phyloP scores from a whole-genome alignment of 2,888 invertebrate genomes.

The Branchellion lobata region DNA sequence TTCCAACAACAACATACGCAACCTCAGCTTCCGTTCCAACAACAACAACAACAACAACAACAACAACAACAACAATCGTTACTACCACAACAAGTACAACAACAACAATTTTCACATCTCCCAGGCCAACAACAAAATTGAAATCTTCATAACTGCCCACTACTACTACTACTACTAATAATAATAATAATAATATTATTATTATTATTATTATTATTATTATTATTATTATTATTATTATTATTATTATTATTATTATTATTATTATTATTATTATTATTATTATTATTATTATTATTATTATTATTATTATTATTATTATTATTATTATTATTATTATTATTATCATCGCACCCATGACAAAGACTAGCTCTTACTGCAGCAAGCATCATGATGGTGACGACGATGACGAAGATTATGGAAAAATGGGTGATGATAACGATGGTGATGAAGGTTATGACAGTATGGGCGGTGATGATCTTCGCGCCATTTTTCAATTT shows the following conservation, averaged over 20 bases:
- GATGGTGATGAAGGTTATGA: background rate
- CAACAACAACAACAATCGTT: constrained; percentile 34
- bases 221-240: background rate
- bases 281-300: background rate
- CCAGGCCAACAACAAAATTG: constrained; percentile 18
- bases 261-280: background rate
- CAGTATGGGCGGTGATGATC: background rate
- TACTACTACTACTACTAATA: background rate
- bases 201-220: background rate
- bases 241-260: background rate
- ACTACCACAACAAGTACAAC: background rate
- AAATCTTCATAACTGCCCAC: constrained; percentile 43
- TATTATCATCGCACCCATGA: background rate
- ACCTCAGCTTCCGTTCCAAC: constrained; percentile 57
- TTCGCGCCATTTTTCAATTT: constrained; percentile 12
- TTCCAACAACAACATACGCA: constrained; percentile 36
- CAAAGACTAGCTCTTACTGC: background rate
- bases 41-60: constrained; percentile 16
- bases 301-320: too few relatives aligned
- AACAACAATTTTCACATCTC: constrained; percentile 20
- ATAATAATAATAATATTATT: too few relatives aligned
- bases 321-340: background rate
- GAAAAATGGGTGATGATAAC: background rate
- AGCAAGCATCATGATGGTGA: background rate
- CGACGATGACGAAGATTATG: too few relatives aligned